These are phyloP conservation scores for Paramormyrops hopkinsi DNA, from an alignment of 2,797 vertebrate species.

Conservation along the genomic window DNA sequence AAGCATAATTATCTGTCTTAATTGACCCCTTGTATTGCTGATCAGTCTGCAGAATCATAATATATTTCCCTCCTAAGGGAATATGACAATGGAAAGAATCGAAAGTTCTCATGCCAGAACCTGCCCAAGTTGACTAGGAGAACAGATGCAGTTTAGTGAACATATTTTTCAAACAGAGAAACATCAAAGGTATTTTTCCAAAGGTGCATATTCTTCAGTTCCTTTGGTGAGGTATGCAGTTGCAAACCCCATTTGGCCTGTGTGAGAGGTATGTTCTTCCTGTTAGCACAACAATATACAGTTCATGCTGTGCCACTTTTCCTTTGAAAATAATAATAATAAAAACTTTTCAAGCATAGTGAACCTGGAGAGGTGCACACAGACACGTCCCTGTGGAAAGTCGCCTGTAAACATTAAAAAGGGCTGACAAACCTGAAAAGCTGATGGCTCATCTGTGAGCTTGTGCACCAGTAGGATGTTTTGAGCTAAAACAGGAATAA, in stretches of 20 bases:
- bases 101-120: neutral
- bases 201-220: neutral
- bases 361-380: neutral
- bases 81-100: neutral
- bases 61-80: neutral
- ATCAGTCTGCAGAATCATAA: neutral
- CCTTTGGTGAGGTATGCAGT: neutral
- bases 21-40: neutral
- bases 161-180: neutral
- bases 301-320: neutral
- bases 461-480: neutral
- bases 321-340: neutral
- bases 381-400: neutral
- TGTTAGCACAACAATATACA: neutral
- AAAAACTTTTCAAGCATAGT: neutral
- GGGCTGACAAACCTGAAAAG: neutral
- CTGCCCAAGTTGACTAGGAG: neutral
- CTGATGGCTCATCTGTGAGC: neutral
- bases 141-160: neutral
- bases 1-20: neutral
- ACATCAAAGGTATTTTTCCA: neutral
- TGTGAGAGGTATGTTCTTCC: neutral
- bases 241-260: neutral
- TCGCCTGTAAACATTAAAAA: neutral
- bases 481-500: neutral